Evolutionary conservation across 2,888 invertebrate species (phyloP).

Genomic region (Ceramica pisi): DNA sequence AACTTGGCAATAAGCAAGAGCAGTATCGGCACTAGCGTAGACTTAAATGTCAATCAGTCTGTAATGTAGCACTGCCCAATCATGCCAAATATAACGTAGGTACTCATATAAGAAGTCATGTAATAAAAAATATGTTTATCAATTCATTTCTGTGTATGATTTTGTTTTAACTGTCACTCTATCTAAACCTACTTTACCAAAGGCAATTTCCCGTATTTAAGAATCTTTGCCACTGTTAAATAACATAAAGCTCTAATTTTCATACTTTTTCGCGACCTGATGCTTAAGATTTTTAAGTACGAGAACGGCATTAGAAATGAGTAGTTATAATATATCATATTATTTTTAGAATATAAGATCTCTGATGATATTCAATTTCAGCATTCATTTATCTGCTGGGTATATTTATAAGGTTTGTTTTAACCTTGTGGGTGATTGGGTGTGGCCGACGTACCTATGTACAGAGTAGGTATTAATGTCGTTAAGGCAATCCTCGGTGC

Average conservation of each 20-base stretch:
- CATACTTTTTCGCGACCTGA: background rate
- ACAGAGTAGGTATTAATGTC: slow-evolving; percentile 1
- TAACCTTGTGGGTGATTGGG: background rate
- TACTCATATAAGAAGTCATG: slow-evolving; percentile 66
- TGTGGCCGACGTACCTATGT: background rate
- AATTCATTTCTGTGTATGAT: slow-evolving; percentile 62
- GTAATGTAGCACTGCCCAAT: slow-evolving; percentile 63
- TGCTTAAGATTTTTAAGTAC: background rate
- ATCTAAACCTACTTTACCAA: slow-evolving; percentile 7
- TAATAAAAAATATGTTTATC: slow-evolving; percentile 76
- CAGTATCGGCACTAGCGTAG: slow-evolving; percentile 25
- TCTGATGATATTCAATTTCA: background rate
- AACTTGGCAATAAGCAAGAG: background rate
- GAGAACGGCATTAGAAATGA: slow-evolving; percentile 2
- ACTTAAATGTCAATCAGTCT: slow-evolving; percentile 14
- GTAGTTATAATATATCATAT: slow-evolving; percentile 26
- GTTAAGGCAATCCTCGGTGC: background rate
- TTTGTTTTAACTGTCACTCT: slow-evolving; percentile 40
- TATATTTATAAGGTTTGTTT: slow-evolving; percentile 1
- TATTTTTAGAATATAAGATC: slow-evolving; percentile 13
- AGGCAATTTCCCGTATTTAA: background rate
- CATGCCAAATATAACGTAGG: slow-evolving; percentile 56
- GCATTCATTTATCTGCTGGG: background rate
- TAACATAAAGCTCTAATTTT: background rate
- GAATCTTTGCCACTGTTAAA: background rate